Base-by-base conservation (phyloP, 2,113 vertebrate species). In the Cyrtonyx montezumae region DNA sequence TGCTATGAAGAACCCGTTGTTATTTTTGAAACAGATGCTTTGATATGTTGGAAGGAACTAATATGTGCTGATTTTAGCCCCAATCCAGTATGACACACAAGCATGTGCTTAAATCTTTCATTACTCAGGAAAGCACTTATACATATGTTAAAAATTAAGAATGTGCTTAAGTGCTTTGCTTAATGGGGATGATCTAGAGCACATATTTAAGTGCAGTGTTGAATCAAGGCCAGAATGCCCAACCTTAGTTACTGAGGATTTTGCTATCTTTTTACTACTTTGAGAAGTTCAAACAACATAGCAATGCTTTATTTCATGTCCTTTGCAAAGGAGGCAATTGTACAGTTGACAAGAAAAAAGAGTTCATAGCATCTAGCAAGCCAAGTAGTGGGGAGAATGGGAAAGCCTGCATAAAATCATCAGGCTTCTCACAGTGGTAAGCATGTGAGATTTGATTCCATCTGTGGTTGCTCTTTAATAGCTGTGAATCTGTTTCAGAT, bases 91-190 rank as follows among this genome's bases (percentile, higher is more conserved):
- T 93, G 95, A 95, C 93, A 94, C 85, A 96, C 61, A 96, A 93
- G 85, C 88, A 95, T 91, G 93, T 96, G 92, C 93, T 88, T 88
- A 95, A 96, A 96, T 94, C 88, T 93, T 86, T 91, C 85, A 1
- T 94, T 96, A 88, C 76, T 93, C 32, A 0, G 85, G 85, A 91
- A 94, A 94, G 85, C 61, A 86, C 37, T 96, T 88, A n/a, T 91
- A 78, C 95, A 95, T 93, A 94, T 96, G 96, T 93, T 96, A 91
- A 93, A 96, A 96, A 96, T 96, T 96, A 96, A 93, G 95, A 95
- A 94, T 86, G 69, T 91, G 79, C 93, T 96, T 96, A 96, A 96
- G 90, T 95, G 73, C 69, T 96, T 82, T 86, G 43, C 95, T 93
- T 96, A 96, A 96, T 90, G 90, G 93, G 26, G 79, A 94, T 93